These are phyloP conservation scores for Hiodon alosoides DNA, from an alignment of 2,113 vertebrate genomes.

Conservation along the genomic window DNA sequence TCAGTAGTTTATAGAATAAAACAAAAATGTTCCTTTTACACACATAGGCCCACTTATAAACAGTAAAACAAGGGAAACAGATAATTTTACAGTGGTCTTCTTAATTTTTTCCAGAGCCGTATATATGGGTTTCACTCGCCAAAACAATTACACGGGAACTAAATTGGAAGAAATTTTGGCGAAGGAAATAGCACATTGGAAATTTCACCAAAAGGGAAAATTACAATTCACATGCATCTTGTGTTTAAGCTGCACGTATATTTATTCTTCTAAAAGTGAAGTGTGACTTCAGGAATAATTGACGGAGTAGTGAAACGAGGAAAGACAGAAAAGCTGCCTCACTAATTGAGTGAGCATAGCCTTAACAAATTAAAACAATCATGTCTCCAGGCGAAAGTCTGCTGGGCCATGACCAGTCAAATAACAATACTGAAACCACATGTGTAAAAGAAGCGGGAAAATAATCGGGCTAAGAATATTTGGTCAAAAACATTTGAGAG, in stretches of 20 bases:
- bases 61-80: too few species aligned
- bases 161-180: background rate
- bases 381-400: slow-evolving; percentile 47
- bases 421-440: slow-evolving; percentile 8
- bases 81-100: too few species aligned
- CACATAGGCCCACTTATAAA: too few species aligned
- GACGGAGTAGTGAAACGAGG: background rate
- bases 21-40: too few species aligned
- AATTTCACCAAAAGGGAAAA: too few species aligned
- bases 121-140: too few species aligned
- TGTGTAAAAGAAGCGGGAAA: background rate
- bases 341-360: slow-evolving; percentile 50
- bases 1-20: too few species aligned
- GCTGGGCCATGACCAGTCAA: slow-evolving; percentile 39
- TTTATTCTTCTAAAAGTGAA: background rate
- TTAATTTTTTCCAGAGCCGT: too few species aligned
- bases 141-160: too few species aligned
- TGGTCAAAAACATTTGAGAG: background rate
- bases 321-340: slow-evolving; percentile 24
- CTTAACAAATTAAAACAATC: slow-evolving; percentile 60
- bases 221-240: background rate
- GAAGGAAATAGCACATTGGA: too few species aligned
- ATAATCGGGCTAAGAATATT: background rate
- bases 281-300: slow-evolving; percentile 27
- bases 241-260: background rate